Evolutionary conservation across 2,113 vertebrate genomes (phyloP), one percentile per base, ranked within the genome.

Genomic region (Lagopus muta): DNA sequence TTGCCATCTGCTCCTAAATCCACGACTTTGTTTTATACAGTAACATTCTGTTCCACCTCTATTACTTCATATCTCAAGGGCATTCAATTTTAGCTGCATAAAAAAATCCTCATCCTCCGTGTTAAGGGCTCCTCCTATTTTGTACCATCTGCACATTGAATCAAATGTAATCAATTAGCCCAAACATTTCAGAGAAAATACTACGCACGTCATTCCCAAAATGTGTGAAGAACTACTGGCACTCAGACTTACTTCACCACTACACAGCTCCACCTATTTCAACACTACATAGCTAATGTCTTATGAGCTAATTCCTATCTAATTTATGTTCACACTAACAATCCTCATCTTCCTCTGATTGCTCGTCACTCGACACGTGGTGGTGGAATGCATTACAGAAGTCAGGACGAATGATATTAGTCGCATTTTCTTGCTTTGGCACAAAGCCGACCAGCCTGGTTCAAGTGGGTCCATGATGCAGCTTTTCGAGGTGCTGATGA

Each of bases 1-100:
- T 36, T 86, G 57, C 76, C 88, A 93, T 71, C 88, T 94, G 82
- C 90, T 93, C 52, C 76, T 43, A 78, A 90, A 86, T 75, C 69
- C 55, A 78, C 60, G 21, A 21, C 61, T 71, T 77, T 25, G n/a
- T 11, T 96, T 79, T 64, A 67, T 8, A 55, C 34, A 40, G 72
- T 45, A 58, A 73, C 0, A 0, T 75, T 88, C 55, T 71, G 38
- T 67, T 91, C 57, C n/a, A 64, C 40, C 93, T 91, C 43, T 67
- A 55, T 34, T 60, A 28, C 54, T 92, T 66, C 6, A 1, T 64
- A 90, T 88, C 77, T 81, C 76, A 69, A 81, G 76, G 80, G 72
- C 50, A 57, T 81, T 76, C 43, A 3, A 19, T 82, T 92, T 81
- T 8, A 82, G 20, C 19, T 24, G 22, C 25, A 71, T 14, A 90